Percentiles rank a stretch among this genome's conserved stretches.
These are phyloP conservation scores for Metacarcinus magister DNA, from an alignment of 2,888 invertebrate species.

Conservation along the genomic window DNA sequence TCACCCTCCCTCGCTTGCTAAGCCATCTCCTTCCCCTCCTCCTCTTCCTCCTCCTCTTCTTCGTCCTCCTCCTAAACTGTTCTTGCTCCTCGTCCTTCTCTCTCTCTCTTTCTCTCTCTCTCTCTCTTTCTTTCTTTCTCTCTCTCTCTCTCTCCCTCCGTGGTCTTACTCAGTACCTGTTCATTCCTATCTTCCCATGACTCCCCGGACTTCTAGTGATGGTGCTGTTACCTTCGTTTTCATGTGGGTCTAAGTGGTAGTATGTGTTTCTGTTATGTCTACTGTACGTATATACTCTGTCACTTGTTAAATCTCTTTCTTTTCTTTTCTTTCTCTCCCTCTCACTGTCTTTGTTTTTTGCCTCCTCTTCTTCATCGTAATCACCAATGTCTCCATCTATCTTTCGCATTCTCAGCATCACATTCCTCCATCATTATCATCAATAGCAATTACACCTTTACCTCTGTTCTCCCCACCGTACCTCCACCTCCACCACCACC, in stretches of 20 bases:
- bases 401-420: not conserved
- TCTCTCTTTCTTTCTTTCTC: not conserved
- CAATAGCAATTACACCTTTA: not conserved
- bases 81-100: not conserved
- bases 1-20: conserved; percentile 23
- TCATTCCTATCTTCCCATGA: not conserved
- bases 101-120: not conserved
- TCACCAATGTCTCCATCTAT: not conserved
- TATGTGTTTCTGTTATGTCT: not conserved
- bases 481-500: not conserved
- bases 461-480: too few species aligned
- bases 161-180: not conserved
- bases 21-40: conserved; percentile 31
- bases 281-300: too few species aligned
- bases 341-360: not conserved
- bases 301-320: not conserved
- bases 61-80: conserved; percentile 4
- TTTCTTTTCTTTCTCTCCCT: not conserved
- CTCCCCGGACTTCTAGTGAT: conserved; percentile 47
- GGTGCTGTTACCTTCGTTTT: not conserved
- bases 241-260: not conserved
- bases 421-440: conserved; percentile 6
- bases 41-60: not conserved
- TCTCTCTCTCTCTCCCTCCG: not conserved
- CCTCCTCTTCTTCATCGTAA: not conserved